These are phyloP conservation scores for Heloderma charlesbogerti DNA, from an alignment of 2,113 vertebrate species.

Conservation along the genomic window DNA sequence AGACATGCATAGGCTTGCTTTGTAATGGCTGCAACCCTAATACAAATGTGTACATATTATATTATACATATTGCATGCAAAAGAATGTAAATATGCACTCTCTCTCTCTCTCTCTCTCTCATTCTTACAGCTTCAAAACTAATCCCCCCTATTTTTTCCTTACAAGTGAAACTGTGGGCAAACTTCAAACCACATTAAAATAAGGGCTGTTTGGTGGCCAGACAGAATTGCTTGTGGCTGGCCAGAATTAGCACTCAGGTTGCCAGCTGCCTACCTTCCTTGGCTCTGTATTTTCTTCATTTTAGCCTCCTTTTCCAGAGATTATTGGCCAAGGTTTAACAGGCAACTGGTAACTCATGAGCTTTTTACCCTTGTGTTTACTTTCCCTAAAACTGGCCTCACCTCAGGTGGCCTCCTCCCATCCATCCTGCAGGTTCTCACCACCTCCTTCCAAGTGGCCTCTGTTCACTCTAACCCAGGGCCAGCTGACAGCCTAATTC, in stretches of 20 bases:
- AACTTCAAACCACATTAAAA: not conserved
- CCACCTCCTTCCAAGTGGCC: not conserved
- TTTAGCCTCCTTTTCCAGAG: not conserved
- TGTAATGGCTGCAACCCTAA: too few relatives aligned
- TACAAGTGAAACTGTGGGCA: too few relatives aligned
- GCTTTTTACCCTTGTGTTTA: not conserved
- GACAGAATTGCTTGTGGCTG: not conserved
- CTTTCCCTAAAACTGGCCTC: not conserved
- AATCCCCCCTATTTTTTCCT: too few relatives aligned
- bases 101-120: too few relatives aligned
- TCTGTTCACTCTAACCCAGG: not conserved
- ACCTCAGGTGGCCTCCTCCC: not conserved
- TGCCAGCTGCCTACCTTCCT: not conserved
- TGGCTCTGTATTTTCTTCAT: not conserved
- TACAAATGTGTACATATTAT: too few relatives aligned
- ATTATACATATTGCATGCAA: too few relatives aligned
- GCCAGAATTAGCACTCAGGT: not conserved
- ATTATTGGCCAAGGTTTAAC: not conserved
- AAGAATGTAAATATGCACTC: too few relatives aligned
- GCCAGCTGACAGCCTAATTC: not conserved
- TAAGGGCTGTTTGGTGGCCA: too few relatives aligned
- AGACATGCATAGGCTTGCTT: too few relatives aligned
- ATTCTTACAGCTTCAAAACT: too few relatives aligned
- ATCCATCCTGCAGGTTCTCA: too few relatives aligned
- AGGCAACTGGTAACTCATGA: not conserved